Percentiles rank a stretch among this genome's conserved stretches.
Conservation (phyloP, 2,888 invertebrate genomes). For the Cerastis rubricosa region DNA sequence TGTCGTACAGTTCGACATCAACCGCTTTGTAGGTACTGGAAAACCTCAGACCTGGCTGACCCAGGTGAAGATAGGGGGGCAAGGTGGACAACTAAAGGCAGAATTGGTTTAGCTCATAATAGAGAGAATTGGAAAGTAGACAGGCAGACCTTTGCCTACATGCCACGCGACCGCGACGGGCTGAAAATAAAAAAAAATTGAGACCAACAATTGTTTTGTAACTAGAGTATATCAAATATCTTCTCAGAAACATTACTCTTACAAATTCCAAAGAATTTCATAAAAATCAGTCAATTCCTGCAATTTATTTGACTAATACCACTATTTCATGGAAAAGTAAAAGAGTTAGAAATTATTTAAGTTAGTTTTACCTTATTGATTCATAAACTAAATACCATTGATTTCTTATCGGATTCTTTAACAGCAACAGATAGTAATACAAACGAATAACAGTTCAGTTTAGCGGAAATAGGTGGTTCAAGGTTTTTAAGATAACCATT, state of each 20-base stretch:
- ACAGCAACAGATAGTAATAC: constrained; percentile 6
- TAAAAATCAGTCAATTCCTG: background rate
- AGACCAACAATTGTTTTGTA: too few relatives aligned
- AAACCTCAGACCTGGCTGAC: background rate
- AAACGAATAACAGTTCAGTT: constrained; percentile 13
- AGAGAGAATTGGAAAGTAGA: background rate
- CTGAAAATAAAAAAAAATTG: background rate
- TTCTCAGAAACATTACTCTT: background rate
- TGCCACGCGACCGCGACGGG: accelerated
- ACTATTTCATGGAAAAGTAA: background rate
- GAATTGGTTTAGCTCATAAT: background rate
- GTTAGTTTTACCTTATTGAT: constrained; percentile 14
- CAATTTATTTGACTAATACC: background rate
- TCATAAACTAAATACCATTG: background rate
- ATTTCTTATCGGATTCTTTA: constrained; percentile 22
- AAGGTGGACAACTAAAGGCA: background rate
- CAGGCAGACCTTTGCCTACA: background rate
- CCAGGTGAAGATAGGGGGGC: background rate
- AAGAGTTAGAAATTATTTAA: background rate
- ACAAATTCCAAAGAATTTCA: background rate
- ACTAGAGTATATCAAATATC: background rate
- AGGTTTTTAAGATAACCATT: constrained; percentile 30
- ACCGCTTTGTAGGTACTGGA: background rate
- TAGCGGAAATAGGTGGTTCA: constrained; percentile 11
- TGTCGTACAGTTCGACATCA: background rate